Evolutionary conservation across 2,113 vertebrate species (phyloP), one percentile per base, ranked within the genome.

Genomic region (Takifugu flavidus): DNA sequence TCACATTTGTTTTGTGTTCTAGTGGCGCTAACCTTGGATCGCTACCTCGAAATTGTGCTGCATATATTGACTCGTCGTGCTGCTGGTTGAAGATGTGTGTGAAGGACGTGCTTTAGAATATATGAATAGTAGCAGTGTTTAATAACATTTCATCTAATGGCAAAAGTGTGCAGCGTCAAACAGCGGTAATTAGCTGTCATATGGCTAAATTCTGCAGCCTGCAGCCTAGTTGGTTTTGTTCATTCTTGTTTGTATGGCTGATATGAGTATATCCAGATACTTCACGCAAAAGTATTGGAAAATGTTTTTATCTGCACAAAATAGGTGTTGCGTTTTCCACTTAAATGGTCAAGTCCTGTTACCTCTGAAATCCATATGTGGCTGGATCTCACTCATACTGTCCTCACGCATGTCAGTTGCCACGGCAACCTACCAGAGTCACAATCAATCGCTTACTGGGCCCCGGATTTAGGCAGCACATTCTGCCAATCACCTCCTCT

Each of bases 381-480:
- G 34, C 67, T 63, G 15, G 42, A 65, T 65, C 68, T 59, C 59
- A 46, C 15, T 52, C 44, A 13, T 45, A 45, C 74, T 60, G 47
- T 53, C 29, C 28, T 70, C 31, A 62, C 68, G 79, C 75, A 79
- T 77, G 70, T 52, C 45, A 61, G 86, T 90, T 79, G 78, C 85
- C 87, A 87, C 89, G 82, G 85, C 63, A 83, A 91, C 86, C 56
- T 12, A 62, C 54, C 26, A 77, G 60, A 74, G 72, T 86, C 58
- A 78, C 72, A 75, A 86, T 90, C 86, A 84, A 82, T 87, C 63
- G 73, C 66, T 72, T 56, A 50, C 66, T 53, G 61, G 67, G 72
- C 65, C 66, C 11, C 25, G 60, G 77, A 75, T 75, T 82, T 56
- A 55, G 65, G 43, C 55, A 11, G 39, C 65, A 45, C 75, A 64